Evolutionary conservation across 2,888 invertebrate species (phyloP).

Genomic region (Gisinianus flammeolus): DNA sequence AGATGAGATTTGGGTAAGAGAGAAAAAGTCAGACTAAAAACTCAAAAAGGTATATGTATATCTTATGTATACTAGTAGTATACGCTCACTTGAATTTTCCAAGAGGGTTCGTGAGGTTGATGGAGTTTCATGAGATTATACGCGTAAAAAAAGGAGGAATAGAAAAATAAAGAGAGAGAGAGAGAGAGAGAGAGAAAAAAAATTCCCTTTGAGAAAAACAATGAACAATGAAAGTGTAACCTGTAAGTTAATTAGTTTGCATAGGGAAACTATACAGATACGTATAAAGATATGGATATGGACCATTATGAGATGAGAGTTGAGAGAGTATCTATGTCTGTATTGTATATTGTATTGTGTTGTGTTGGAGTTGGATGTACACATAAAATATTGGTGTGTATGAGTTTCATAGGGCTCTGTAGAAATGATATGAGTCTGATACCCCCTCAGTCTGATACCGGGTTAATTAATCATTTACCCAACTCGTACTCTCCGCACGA

Average conservation of each 20-base stretch:
- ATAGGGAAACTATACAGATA: not conserved
- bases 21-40: not conserved
- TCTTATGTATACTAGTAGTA: too few relatives aligned
- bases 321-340: too few relatives aligned
- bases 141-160: not conserved
- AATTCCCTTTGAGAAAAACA: slow-evolving; percentile 13
- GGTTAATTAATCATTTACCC: slow-evolving; percentile 46
- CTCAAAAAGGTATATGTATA: not conserved
- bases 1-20: slow-evolving; percentile 9
- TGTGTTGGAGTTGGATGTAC: too few relatives aligned
- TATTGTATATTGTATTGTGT: too few relatives aligned
- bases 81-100: too few relatives aligned
- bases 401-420: not conserved
- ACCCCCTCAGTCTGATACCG: slow-evolving; percentile 35
- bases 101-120: slow-evolving; percentile 6
- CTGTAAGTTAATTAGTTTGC: slow-evolving; percentile 47
- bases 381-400: not conserved
- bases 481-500: slow-evolving; percentile 31
- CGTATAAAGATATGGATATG: too few relatives aligned
- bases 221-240: slow-evolving; percentile 49
- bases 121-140: not conserved
- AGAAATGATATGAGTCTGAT: not conserved
- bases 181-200: not conserved
- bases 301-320: too few relatives aligned
- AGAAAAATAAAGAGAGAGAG: not conserved